Evolutionary conservation across 2,113 vertebrate species (phyloP).

Genomic region (Xiphophorus hellerii): DNA sequence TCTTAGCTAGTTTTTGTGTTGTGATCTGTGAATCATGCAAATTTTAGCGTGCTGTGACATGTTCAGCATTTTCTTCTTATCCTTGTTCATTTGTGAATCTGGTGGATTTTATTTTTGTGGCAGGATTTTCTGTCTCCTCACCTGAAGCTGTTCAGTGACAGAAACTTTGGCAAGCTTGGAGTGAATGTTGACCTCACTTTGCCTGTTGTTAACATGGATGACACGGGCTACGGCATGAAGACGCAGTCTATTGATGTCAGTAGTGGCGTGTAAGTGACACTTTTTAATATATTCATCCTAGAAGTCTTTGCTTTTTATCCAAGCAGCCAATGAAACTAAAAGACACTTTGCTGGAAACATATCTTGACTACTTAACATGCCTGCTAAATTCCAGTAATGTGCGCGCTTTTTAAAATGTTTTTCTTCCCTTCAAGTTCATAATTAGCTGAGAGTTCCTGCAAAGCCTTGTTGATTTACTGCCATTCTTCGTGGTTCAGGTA

Average conservation of each 20-base stretch:
- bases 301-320: neutral
- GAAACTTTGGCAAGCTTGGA: conserved; percentile 85
- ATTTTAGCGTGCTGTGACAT: too few species aligned
- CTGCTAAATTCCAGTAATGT: neutral
- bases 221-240: conserved; percentile 86
- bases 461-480: neutral
- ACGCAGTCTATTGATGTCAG: conserved; percentile 89
- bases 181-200: conserved; percentile 85
- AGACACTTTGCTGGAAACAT: neutral
- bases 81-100: neutral
- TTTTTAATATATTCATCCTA: neutral
- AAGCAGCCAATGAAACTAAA: neutral
- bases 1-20: too few species aligned
- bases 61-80: neutral
- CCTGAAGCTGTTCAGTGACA: conserved; percentile 90
- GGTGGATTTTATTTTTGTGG: conserved; percentile 3
- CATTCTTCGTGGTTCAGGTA: conserved; percentile 17
- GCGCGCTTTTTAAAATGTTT: neutral
- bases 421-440: neutral
- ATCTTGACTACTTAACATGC: neutral
- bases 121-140: conserved; percentile 89
- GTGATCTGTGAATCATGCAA: too few species aligned
- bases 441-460: conserved; percentile 13
- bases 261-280: conserved; percentile 88
- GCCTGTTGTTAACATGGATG: conserved; percentile 86